These are phyloP conservation scores for Hybos culiciformis DNA, from an alignment of 2,888 invertebrate genomes.

Conservation along the genomic window DNA sequence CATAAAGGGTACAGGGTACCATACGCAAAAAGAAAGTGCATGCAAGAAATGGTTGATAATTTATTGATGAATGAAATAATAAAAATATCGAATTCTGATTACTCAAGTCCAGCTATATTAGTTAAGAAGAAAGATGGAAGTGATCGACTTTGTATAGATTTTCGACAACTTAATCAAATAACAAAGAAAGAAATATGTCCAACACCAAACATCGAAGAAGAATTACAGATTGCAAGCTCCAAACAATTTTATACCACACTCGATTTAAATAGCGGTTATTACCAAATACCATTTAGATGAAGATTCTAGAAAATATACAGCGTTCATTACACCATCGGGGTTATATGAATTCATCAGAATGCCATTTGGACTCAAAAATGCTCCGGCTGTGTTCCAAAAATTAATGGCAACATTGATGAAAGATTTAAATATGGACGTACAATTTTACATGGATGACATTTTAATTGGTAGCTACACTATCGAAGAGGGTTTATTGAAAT, in stretches of 20 bases:
- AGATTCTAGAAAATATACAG: not conserved
- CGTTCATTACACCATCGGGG: not conserved
- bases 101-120: not conserved
- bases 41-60: not conserved
- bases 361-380: not conserved
- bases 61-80: not conserved
- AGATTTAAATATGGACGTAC: not conserved
- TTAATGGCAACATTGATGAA: not conserved
- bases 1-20: not conserved
- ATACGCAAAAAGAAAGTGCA: not conserved
- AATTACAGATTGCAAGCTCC: not conserved
- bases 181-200: not conserved
- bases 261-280: not conserved
- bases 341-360: not conserved
- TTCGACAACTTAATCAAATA: not conserved
- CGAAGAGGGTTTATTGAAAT: constrained; percentile 10
- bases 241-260: not conserved
- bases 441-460: not conserved
- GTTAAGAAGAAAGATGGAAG: not conserved
- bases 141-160: not conserved
- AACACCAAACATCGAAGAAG: not conserved
- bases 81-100: not conserved
- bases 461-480: not conserved
- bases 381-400: not conserved
- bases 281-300: not conserved